Conservation (phyloP, 2,797 vertebrate species). For the Microcaecilia unicolor region DNA sequence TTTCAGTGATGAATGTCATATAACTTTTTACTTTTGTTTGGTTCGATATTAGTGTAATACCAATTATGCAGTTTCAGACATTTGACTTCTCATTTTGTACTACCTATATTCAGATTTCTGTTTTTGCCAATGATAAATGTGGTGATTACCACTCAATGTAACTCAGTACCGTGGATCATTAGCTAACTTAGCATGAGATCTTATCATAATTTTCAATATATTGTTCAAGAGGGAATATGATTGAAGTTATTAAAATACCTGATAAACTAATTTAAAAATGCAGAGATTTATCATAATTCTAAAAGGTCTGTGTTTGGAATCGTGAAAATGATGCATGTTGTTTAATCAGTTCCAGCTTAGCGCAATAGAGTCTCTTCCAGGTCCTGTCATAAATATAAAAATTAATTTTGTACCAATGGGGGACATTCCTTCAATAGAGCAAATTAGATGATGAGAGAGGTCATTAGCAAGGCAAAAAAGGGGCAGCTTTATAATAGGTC, state of each 20-base stretch:
- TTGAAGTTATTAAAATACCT: neutral
- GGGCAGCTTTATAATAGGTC: no score
- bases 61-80: conserved; percentile 24
- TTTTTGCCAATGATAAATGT: conserved; percentile 48
- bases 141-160: conserved; percentile 42
- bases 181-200: conserved; percentile 29
- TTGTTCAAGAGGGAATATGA: neutral
- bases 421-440: no score
- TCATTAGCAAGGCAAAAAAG: no score
- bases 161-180: conserved; percentile 39
- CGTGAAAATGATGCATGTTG: no score
- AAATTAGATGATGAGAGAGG: no score
- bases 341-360: no score
- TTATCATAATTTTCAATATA: conserved; percentile 12
- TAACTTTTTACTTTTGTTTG: conserved; percentile 24
- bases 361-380: no score
- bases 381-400: no score
- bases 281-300: neutral
- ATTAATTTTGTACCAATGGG: no score
- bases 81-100: conserved; percentile 35
- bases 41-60: conserved; percentile 10
- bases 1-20: conserved; percentile 48
- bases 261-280: neutral
- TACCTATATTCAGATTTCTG: conserved; percentile 31
- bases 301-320: no score